Conservation (phyloP, 1,140 invertebrate species). For the Trachelipus rathkii region DNA sequence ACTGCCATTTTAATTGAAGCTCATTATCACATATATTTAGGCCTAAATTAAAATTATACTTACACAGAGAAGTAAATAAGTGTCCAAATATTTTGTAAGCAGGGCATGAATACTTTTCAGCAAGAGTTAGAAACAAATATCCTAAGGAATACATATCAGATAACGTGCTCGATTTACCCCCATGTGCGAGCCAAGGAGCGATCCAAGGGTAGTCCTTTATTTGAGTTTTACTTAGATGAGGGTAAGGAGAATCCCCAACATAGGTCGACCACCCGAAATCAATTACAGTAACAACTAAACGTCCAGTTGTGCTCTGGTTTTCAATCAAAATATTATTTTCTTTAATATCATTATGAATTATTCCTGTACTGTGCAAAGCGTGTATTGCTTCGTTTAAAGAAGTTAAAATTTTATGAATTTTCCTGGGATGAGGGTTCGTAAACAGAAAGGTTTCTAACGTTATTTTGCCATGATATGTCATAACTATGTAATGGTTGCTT, state of each 20-base stretch:
- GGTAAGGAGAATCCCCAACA: not conserved
- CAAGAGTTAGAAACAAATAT: not conserved
- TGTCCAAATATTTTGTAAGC: not conserved
- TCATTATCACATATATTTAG: not conserved
- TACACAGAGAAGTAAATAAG: not conserved
- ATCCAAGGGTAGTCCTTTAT: not conserved
- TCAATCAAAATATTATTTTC: constrained; percentile 4
- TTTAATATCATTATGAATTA: constrained; percentile 1
- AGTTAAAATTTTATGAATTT: not conserved
- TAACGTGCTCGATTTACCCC: not conserved
- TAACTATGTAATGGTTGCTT: not conserved
- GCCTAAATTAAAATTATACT: constrained; percentile 8
- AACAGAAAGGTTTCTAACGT: not conserved
- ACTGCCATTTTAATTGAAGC: not conserved
- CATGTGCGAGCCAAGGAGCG: not conserved
- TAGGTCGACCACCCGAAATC: not conserved
- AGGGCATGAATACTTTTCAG: not conserved
- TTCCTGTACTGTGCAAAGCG: not conserved
- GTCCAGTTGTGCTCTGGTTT: not conserved
- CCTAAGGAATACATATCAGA: not conserved
- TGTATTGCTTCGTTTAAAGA: not conserved
- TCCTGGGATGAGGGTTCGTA: not conserved
- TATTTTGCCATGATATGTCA: not conserved
- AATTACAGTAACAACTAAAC: not conserved
- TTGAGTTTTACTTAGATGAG: not conserved